phyloP scores from a whole-genome alignment of 2,113 vertebrate genomes.

The Syngnathus floridae region DNA sequence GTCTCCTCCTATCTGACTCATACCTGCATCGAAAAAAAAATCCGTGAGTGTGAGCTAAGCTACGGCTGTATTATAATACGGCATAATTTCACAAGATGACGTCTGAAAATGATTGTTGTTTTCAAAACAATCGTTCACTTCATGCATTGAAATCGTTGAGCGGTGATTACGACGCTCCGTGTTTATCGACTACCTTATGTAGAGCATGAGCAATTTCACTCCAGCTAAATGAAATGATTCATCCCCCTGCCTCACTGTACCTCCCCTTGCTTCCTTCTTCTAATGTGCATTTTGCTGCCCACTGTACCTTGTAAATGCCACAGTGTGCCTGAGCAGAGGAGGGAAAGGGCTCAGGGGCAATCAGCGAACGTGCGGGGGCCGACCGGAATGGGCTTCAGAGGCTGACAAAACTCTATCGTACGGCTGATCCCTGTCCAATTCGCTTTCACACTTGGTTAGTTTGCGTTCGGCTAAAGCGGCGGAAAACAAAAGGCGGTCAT shows the following conservation, averaged over 20 bases:
- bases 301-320: slow-evolving; percentile 67
- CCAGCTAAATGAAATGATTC: slow-evolving; percentile 32
- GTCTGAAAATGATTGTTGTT: background rate
- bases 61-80: background rate
- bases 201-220: slow-evolving; percentile 18
- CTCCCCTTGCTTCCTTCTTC: slow-evolving; percentile 39
- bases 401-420: slow-evolving; percentile 61
- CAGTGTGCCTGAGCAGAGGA: slow-evolving; percentile 48
- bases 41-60: background rate
- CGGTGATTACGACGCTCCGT: background rate
- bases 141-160: background rate
- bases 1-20: slow-evolving; percentile 47
- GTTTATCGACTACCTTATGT: slow-evolving; percentile 27
- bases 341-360: slow-evolving; percentile 59
- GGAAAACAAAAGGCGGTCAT: slow-evolving; percentile 49
- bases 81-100: background rate
- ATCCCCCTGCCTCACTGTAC: slow-evolving; percentile 20
- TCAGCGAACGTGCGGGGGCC: slow-evolving; percentile 46
- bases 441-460: slow-evolving; percentile 59
- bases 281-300: slow-evolving; percentile 57
- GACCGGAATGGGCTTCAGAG: slow-evolving; percentile 54
- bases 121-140: background rate
- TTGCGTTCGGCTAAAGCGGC: slow-evolving; percentile 36
- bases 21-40: slow-evolving; percentile 42
- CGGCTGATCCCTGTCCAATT: slow-evolving; percentile 59